Conservation (phyloP, 1,140 invertebrate species). For the Macrobrachium nipponense region DNA sequence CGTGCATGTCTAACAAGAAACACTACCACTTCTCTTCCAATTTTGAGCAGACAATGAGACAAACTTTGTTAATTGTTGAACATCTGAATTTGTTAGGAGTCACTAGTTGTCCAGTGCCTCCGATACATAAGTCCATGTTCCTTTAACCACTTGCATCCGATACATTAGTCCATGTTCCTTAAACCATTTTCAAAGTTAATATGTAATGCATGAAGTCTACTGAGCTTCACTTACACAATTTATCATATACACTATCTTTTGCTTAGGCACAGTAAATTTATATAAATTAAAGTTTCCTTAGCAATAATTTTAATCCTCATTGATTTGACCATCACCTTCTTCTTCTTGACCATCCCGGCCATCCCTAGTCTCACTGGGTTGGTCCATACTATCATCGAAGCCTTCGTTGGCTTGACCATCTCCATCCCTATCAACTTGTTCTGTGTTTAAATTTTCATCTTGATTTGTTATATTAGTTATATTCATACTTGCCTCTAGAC, state of each 20-base stretch:
- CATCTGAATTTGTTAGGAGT: too few species aligned
- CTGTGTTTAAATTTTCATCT: too few species aligned
- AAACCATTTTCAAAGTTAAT: slow-evolving; percentile 2
- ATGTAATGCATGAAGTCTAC: slow-evolving; percentile 1
- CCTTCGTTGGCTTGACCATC: slow-evolving; percentile 33
- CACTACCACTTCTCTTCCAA: neutral
- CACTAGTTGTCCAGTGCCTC: too few species aligned
- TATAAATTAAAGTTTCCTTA: neutral
- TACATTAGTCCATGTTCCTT: neutral
- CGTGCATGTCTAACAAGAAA: neutral
- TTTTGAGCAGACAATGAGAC: neutral
- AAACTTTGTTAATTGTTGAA: too few species aligned
- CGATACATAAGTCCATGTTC: neutral
- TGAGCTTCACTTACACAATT: neutral
- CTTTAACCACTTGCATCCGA: neutral
- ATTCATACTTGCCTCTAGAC: too few species aligned
- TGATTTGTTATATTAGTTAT: too few species aligned
- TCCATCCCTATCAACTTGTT: neutral
- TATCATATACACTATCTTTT: slow-evolving; percentile 1
- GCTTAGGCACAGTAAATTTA: slow-evolving; percentile 18
- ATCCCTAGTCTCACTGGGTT: neutral
- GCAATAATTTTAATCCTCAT: slow-evolving; percentile 18
- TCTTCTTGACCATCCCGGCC: slow-evolving; percentile 1
- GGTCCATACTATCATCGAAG: slow-evolving; percentile 19
- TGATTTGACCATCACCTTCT: slow-evolving; percentile 18